phyloP scores from a whole-genome alignment of 2,113 vertebrate species.

The Phasianus colchicus region DNA sequence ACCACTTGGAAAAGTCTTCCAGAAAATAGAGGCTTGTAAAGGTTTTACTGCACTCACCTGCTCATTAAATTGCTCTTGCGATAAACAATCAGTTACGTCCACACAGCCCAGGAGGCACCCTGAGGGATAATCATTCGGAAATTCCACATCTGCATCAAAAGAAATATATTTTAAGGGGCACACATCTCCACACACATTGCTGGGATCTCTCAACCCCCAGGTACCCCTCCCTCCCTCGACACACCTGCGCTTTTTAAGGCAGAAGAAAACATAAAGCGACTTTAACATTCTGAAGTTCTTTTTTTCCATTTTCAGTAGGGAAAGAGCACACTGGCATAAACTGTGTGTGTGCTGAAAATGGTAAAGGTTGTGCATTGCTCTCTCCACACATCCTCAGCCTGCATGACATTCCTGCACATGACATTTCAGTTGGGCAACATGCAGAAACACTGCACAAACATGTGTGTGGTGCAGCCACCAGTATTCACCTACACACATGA shows the following conservation, averaged over 20 bases:
- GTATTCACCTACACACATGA: not conserved
- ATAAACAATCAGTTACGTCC: slow-evolving; percentile 89
- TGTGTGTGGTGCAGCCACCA: not conserved
- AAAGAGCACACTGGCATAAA: not conserved
- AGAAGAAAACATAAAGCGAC: not conserved
- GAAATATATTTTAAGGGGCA: slow-evolving; percentile 9
- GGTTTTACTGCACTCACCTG: slow-evolving; percentile 83
- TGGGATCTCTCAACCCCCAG: not conserved
- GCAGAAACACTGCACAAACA: not conserved
- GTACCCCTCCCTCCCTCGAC: not conserved
- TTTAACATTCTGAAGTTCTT: not conserved
- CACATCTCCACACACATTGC: not conserved
- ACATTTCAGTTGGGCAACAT: not conserved
- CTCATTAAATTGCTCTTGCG: slow-evolving; percentile 91
- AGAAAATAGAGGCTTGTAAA: not conserved
- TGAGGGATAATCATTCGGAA: slow-evolving; percentile 92
- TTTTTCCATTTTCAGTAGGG: not conserved
- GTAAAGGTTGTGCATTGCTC: not conserved
- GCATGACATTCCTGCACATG: not conserved
- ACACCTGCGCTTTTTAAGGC: not conserved
- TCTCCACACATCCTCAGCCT: not conserved
- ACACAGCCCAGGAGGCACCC: slow-evolving; percentile 93
- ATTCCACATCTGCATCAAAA: slow-evolving; percentile 82
- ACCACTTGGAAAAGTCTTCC: not conserved
- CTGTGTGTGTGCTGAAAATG: not conserved